Conservation (phyloP, 2,888 invertebrate genomes). For the Acanthosepion lycidas region DNA sequence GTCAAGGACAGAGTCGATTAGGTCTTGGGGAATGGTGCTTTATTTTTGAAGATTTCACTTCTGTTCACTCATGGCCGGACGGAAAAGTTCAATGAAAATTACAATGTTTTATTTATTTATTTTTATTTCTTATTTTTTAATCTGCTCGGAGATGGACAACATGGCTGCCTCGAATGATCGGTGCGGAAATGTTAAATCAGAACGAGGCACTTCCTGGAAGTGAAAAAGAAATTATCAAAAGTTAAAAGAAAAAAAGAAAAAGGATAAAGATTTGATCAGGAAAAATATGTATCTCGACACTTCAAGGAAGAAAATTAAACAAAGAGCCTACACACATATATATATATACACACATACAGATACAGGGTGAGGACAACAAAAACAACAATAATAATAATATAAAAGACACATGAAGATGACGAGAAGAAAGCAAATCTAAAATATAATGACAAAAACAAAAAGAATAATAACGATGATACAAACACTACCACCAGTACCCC, state of each 20-base stretch:
- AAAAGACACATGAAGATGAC: background rate
- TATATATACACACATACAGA: background rate
- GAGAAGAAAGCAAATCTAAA: background rate
- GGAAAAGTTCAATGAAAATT: background rate
- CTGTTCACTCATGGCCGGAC: background rate
- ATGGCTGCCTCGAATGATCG: background rate
- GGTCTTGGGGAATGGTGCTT: background rate
- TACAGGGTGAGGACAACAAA: too few relatives aligned
- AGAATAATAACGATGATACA: too few relatives aligned
- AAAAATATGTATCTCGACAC: background rate
- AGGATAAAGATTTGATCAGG: background rate
- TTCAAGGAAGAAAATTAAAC: background rate
- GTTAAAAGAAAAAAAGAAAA: background rate
- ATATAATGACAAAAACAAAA: background rate
- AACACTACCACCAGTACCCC: too few relatives aligned
- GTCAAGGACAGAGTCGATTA: background rate
- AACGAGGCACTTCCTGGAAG: background rate
- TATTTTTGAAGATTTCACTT: background rate
- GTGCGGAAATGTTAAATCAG: background rate
- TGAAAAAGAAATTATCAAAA: background rate
- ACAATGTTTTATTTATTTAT: background rate
- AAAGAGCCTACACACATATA: background rate
- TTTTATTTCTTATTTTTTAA: background rate
- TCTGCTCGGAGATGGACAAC: background rate
- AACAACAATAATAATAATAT: too few relatives aligned